Base-by-base conservation (phyloP, 2,888 invertebrate genomes). In the Cephus nigrinus region DNA sequence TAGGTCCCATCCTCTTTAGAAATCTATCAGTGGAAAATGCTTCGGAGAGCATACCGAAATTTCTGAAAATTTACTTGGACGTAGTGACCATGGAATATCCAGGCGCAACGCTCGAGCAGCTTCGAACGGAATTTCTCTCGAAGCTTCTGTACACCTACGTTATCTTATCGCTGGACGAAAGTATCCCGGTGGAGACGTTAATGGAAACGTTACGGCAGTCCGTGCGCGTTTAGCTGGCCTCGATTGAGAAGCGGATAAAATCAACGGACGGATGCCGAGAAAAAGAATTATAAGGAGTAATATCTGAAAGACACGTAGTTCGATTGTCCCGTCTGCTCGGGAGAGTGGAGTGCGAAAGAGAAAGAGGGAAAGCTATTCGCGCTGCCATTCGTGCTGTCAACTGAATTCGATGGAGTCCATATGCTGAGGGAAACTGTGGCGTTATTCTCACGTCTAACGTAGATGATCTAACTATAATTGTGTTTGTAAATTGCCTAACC, bases 21-120 rank as follows among this genome's bases (percentile, higher is more conserved):
- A 78, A 78, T 30, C 73, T 76, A 35, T 68, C 33, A 1, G 32
- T 31, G 32, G 55, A 69, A 36, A 74, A 71, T 31, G 30, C 74
- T 15, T 5, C 30, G 31, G 33, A 32, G 15, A 34, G 69, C 36
- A 71, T 15, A 9, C 73, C 15, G 55, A 31, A 35, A 40, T 68
- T 84, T 12, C 73, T 87, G 12, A 74, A 75, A 32, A 3, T 80
- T 35, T 87, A 87, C 75, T 55, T 83, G 9, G 80, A 83, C 9
- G 74, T 76, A 4, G 81, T 84, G 33, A 76, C 73, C 69, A 69
- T 72, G 9, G 83, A 83, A 34, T 79, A 78, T 33, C 78, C 83
- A 12, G 76, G 77, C 35, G 55, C 82, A 11, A 30, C 75, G 12
- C 15, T 55, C 0, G 74, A 78, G 33, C 71, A 77, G 30, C 73